These are phyloP conservation scores for Megaceryle maxima DNA, from an alignment of 2,113 vertebrate genomes.

Conservation along the genomic window DNA sequence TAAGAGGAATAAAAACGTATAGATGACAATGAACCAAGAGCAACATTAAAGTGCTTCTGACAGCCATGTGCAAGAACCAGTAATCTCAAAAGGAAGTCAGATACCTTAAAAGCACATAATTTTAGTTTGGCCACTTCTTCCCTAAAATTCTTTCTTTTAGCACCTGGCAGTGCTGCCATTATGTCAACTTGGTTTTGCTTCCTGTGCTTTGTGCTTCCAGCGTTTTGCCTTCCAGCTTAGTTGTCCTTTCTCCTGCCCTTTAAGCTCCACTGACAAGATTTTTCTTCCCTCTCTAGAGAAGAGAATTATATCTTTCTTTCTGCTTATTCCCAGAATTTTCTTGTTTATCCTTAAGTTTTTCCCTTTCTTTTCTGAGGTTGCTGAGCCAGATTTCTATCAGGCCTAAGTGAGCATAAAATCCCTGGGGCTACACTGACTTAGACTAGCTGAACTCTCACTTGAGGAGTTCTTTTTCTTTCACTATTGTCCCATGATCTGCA, in stretches of 20 bases:
- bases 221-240: not conserved
- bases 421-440: conserved; percentile 35
- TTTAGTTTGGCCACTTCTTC: not conserved
- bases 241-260: not conserved
- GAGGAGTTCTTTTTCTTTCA: conserved; percentile 18
- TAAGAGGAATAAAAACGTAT: not conserved
- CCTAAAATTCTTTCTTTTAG: not conserved
- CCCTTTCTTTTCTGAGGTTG: conserved; percentile 51
- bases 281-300: not conserved
- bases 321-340: not conserved
- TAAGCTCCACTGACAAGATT: not conserved
- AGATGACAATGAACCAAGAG: not conserved
- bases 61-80: not conserved
- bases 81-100: not conserved
- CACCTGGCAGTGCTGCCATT: not conserved
- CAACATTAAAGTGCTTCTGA: not conserved
- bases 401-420: conserved; percentile 58
- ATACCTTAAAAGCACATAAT: not conserved
- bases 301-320: not conserved
- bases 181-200: not conserved
- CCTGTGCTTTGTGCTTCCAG: not conserved
- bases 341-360: conserved; percentile 26
- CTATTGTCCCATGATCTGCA: not conserved
- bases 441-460: conserved; percentile 29
- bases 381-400: conserved; percentile 28